phyloP scores from a whole-genome alignment of 2,888 invertebrate genomes.

The Hirtodrosophila trivittata region DNA sequence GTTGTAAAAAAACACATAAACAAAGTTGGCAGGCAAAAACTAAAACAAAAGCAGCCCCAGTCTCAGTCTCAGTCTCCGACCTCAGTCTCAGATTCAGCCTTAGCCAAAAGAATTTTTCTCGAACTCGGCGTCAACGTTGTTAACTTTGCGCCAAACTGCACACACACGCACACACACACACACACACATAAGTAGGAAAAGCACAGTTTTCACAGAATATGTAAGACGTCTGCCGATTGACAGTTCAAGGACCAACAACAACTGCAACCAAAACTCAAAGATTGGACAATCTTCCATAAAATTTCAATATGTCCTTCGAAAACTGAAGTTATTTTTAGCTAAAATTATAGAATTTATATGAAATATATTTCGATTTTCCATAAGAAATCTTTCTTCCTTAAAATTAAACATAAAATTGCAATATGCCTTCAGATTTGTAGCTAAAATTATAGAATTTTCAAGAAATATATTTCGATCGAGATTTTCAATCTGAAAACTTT shows the following conservation, averaged over 20 bases:
- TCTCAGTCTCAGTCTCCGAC: constrained; percentile 24
- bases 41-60: constrained; percentile 60
- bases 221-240: constrained; percentile 46
- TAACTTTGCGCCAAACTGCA: constrained; percentile 54
- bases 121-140: constrained; percentile 37
- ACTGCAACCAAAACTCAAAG: neutral
- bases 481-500: too few species aligned
- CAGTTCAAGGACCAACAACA: constrained; percentile 26
- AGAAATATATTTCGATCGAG: too few species aligned
- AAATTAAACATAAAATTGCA: too few species aligned
- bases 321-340: too few species aligned
- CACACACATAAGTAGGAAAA: constrained; percentile 8
- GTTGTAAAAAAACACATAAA: constrained; percentile 63
- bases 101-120: constrained; percentile 37
- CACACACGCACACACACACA: neutral
- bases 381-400: too few species aligned
- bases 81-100: constrained; percentile 29
- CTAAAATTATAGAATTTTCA: too few species aligned
- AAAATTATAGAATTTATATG: too few species aligned
- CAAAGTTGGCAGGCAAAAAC: constrained; percentile 51
- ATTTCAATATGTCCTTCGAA: too few species aligned
- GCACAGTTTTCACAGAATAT: constrained; percentile 31
- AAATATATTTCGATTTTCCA: too few species aligned
- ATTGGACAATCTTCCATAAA: constrained; percentile 6
- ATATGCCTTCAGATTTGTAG: too few species aligned